Base-by-base conservation (phyloP, 2,888 invertebrate genomes). In the Eilema griseolum region DNA sequence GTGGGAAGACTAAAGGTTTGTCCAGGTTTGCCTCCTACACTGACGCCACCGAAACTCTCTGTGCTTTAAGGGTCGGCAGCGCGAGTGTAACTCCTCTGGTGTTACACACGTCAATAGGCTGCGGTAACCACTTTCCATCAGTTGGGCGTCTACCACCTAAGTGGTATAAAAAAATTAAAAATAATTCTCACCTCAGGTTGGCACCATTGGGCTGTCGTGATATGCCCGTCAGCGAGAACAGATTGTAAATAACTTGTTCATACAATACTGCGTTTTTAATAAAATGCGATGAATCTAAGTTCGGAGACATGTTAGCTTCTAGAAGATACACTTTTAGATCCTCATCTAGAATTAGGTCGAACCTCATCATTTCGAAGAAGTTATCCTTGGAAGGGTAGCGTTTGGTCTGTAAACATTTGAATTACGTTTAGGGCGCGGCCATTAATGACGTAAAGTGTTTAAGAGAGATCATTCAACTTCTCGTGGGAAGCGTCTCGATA, bases 231-330 rank as follows among this genome's bases (percentile, higher is more conserved):
- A 99, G 88, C 31, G 97, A 96, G 69, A 99, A 96, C 41, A 98
- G 88, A 90, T 97, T 98, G 90, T 97, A 98, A 14, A 99, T 86
- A 0, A 99, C 98, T 94, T 99, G 99, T 85, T 99, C 98, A 86
- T 99, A 99, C 0, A 99, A 92, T 37, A 98, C 90, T 74, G 96
- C 96, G 91, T 99, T 99, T 0, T 97, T 97, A 20, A 97, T 97
- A 89, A 97, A 99, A 92, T 99, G 99, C 0, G 97, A 97, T 0
- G 99, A 99, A 0, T 98, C 98, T 71, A 99, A 95, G 95, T 99
- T 99, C 0, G 99, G 99, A 16, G 99, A 99, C 99, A 99, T 99
- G 87, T 99, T 99, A 0, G 98, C 99, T 95, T 99, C 99, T 96
- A 99, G 97, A 10, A 99, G 94, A 85, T 97, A 98, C 0, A 99